Percentiles rank a stretch among this genome's conserved stretches.
These are phyloP conservation scores for Drosophila falleni DNA, from an alignment of 2,888 invertebrate species.

Conservation along the genomic window DNA sequence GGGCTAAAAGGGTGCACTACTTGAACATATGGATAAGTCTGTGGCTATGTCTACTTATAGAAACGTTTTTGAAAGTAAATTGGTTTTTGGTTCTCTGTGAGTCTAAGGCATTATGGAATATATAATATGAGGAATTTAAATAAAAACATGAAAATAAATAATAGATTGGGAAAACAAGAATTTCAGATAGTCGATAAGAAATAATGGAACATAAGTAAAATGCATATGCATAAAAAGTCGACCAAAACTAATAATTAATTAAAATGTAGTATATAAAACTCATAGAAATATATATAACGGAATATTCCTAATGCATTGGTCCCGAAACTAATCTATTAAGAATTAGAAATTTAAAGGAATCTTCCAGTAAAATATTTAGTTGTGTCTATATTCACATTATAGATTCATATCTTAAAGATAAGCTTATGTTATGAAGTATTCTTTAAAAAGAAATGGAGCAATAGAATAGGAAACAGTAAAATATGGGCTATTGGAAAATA, in stretches of 20 bases:
- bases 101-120: background rate
- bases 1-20: slow-evolving; percentile 29
- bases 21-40: slow-evolving; percentile 20
- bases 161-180: no score
- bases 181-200: background rate
- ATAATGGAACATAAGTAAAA: background rate
- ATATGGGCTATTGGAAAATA: background rate
- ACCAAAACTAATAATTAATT: background rate
- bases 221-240: no score
- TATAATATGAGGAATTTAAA: background rate
- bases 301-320: background rate
- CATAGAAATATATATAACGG: background rate
- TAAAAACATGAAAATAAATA: no score
- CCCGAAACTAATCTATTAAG: no score
- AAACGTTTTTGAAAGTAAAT: background rate
- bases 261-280: background rate
- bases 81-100: background rate
- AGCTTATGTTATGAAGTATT: background rate
- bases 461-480: background rate
- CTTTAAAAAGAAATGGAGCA: background rate
- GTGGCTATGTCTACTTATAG: background rate
- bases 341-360: background rate
- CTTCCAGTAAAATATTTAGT: background rate
- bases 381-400: no score
- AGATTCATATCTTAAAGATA: no score